Percentiles rank a stretch among this genome's conserved stretches.
Conservation (phyloP, 2,888 invertebrate species). For the Hypena proboscidalis region DNA sequence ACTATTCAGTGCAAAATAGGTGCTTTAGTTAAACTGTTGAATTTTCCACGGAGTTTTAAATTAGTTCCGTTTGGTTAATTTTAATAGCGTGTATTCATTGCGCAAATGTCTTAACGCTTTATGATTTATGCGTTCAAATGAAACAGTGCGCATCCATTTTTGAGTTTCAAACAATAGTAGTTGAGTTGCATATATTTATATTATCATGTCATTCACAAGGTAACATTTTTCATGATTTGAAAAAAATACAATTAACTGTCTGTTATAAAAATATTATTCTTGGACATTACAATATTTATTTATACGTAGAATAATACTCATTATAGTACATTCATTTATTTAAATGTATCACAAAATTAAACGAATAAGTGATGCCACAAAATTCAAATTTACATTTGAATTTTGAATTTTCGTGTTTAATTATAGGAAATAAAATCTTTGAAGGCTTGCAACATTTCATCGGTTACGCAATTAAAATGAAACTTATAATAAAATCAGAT, state of each 20-base stretch:
- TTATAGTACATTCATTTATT: too few relatives aligned
- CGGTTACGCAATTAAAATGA: conserved; percentile 8
- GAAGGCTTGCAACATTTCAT: not conserved
- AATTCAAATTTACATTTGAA: not conserved
- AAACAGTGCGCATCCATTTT: too few relatives aligned
- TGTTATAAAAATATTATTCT: too few relatives aligned
- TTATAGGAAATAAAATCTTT: conserved; percentile 3
- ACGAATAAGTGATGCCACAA: not conserved
- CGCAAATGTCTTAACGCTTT: not conserved
- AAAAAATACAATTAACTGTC: too few relatives aligned
- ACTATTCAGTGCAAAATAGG: not conserved
- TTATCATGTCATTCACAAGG: too few relatives aligned
- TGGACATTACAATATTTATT: too few relatives aligned
- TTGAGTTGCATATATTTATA: too few relatives aligned
- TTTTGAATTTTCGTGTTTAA: not conserved
- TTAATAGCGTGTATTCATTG: conserved; percentile 2
- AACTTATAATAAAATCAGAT: not conserved
- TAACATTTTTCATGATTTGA: too few relatives aligned
- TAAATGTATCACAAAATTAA: too few relatives aligned
- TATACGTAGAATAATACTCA: too few relatives aligned
- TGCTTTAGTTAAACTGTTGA: not conserved
- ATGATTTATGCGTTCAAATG: not conserved
- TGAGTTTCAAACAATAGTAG: too few relatives aligned
- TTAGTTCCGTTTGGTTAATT: conserved; percentile 1
- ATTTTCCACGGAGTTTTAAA: conserved; percentile 4